phyloP scores from a whole-genome alignment of 2,888 invertebrate genomes.

The Cheilosia pagana region DNA sequence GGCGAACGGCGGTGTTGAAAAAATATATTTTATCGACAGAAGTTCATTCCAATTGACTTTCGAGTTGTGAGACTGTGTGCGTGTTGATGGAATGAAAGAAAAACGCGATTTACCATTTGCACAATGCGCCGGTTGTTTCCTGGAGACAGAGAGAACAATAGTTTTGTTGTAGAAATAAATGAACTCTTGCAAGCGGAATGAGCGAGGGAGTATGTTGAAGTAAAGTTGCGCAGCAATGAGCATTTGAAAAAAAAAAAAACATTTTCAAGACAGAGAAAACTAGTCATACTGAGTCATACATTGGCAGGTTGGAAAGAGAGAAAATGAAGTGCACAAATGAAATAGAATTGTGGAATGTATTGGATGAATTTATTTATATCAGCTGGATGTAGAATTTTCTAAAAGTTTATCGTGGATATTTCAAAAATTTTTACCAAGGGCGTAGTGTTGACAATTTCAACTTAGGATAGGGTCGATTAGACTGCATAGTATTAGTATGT shows the following conservation, averaged over 20 bases:
- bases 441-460: neutral
- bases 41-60: slow-evolving; percentile 52
- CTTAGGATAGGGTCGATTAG: no score
- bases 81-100: slow-evolving; percentile 42
- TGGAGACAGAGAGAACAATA: slow-evolving; percentile 58
- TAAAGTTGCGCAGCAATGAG: neutral
- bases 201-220: neutral
- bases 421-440: neutral
- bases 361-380: slow-evolving; percentile 40
- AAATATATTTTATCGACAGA: slow-evolving; percentile 32
- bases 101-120: slow-evolving; percentile 31
- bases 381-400: slow-evolving; percentile 25
- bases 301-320: neutral
- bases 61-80: slow-evolving; percentile 30
- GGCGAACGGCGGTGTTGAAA: slow-evolving; percentile 50
- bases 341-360: slow-evolving; percentile 1
- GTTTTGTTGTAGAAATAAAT: neutral
- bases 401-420: slow-evolving; percentile 25
- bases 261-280: slow-evolving; percentile 1
- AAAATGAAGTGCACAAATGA: slow-evolving; percentile 21
- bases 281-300: neutral
- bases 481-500: no score
- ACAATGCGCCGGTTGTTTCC: slow-evolving; percentile 71
- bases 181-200: neutral
- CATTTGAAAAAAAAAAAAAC: no score